A percentile compares a stretch with the other conserved stretches of the same genome.
Conservation (phyloP, 2,797 vertebrate genomes). For the Brachyrhaphis roseni region DNA sequence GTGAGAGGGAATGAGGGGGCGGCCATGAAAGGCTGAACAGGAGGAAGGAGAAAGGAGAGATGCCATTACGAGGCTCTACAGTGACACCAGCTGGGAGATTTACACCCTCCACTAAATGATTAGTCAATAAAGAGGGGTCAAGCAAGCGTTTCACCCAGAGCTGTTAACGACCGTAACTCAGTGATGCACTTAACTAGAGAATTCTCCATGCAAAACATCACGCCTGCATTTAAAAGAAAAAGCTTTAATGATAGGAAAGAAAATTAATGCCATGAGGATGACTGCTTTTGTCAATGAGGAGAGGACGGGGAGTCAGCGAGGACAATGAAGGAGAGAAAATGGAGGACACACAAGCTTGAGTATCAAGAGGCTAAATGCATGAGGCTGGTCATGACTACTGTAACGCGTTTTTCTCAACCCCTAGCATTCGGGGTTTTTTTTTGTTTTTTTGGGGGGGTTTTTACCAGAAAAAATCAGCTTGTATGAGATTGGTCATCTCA, state of each 20-base stretch:
- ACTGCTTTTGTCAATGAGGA: slow-evolving; percentile 75
- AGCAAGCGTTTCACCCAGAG: slow-evolving; percentile 79
- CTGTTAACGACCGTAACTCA: slow-evolving; percentile 81
- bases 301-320: slow-evolving; percentile 79
- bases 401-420: neutral
- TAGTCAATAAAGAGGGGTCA: slow-evolving; percentile 82
- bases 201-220: slow-evolving; percentile 79
- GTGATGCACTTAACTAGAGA: slow-evolving; percentile 80
- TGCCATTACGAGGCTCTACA: slow-evolving; percentile 72
- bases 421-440: neutral
- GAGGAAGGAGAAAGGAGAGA: slow-evolving; percentile 63
- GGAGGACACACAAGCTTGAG: slow-evolving; percentile 37
- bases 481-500: slow-evolving; percentile 69
- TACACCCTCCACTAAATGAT: slow-evolving; percentile 80
- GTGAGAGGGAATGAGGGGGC: slow-evolving; percentile 52
- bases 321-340: slow-evolving; percentile 68
- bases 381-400: slow-evolving; percentile 21
- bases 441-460: too few relatives aligned
- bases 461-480: slow-evolving; percentile 1
- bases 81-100: slow-evolving; percentile 80
- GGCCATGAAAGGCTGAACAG: slow-evolving; percentile 67
- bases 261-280: slow-evolving; percentile 78
- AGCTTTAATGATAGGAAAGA: slow-evolving; percentile 74
- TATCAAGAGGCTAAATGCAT: slow-evolving; percentile 37
- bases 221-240: slow-evolving; percentile 73